Conservation (phyloP, 2,797 vertebrate species). For the Nyctibius grandis region DNA sequence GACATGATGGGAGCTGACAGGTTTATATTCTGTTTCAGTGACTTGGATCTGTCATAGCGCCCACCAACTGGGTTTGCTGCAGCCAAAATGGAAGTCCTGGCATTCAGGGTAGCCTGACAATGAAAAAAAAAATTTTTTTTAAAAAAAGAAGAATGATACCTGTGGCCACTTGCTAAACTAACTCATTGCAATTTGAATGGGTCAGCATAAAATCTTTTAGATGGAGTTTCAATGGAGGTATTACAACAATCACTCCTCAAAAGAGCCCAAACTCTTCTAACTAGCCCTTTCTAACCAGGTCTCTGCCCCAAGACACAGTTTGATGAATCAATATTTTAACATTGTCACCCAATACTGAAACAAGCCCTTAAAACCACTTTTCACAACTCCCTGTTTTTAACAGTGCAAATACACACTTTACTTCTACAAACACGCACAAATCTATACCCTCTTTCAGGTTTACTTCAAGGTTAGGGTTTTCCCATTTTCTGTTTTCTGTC, state of each 20-base stretch:
- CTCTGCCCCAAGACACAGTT: not conserved
- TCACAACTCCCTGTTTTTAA: not conserved
- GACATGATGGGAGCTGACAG: slow-evolving; percentile 97
- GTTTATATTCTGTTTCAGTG: slow-evolving; percentile 96
- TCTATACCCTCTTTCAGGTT: not conserved
- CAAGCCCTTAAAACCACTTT: not conserved
- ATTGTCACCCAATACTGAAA: not conserved
- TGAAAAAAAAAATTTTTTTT: not conserved
- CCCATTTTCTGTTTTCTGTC: not conserved
- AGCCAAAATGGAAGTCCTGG: slow-evolving; percentile 96
- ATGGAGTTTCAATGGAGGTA: not conserved
- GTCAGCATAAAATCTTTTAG: not conserved
- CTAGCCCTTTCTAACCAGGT: not conserved
- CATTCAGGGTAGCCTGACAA: slow-evolving; percentile 92
- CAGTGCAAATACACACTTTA: not conserved
- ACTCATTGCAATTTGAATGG: not conserved
- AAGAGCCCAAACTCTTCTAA: not conserved
- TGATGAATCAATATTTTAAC: not conserved
- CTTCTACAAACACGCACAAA: not conserved
- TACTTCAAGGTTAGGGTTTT: not conserved
- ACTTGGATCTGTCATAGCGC: slow-evolving; percentile 95
- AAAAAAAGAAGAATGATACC: not conserved
- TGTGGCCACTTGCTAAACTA: not conserved
- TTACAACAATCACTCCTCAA: not conserved
- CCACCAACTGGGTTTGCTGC: slow-evolving; percentile 94